A percentile compares a stretch with the other conserved stretches of the same genome.
phyloP scores from a whole-genome alignment of 2,797 vertebrate genomes.

The Anguilla obscura region DNA sequence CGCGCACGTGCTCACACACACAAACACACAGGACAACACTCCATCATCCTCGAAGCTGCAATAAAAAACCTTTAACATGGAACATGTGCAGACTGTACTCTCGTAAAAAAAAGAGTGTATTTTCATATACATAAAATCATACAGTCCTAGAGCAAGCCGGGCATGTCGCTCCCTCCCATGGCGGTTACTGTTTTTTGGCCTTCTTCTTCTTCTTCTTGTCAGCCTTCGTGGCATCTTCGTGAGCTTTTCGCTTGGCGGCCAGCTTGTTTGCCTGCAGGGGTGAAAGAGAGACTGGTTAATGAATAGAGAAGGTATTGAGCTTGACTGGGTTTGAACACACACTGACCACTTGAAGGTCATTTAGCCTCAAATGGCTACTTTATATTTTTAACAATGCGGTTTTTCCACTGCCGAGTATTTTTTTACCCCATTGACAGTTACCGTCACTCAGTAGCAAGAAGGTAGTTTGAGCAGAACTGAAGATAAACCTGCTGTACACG shows the following conservation, averaged over 20 bases:
- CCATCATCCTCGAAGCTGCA: background rate
- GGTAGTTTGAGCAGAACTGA: background rate
- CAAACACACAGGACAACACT: background rate
- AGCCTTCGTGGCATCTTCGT: slow-evolving; percentile 77
- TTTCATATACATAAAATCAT: slow-evolving; percentile 41
- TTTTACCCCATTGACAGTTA: slow-evolving; percentile 42
- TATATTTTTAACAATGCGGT: slow-evolving; percentile 18
- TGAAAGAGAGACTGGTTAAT: slow-evolving; percentile 48
- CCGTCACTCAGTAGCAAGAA: slow-evolving; percentile 1
- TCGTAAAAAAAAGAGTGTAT: background rate
- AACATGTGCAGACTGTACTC: background rate
- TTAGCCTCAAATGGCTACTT: slow-evolving; percentile 14
- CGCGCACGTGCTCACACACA: background rate
- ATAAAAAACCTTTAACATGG: background rate
- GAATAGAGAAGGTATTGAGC: slow-evolving; percentile 30
- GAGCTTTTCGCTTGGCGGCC: slow-evolving; percentile 88
- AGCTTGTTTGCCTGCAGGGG: slow-evolving; percentile 87
- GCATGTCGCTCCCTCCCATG: background rate
- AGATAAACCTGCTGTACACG: background rate
- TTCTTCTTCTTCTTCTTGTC: slow-evolving; percentile 85
- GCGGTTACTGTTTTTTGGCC: slow-evolving; percentile 52
- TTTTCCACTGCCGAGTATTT: slow-evolving; percentile 34
- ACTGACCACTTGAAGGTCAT: slow-evolving; percentile 41
- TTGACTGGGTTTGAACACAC: slow-evolving; percentile 25
- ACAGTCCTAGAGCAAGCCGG: slow-evolving; percentile 31